Conservation (phyloP, 2,888 invertebrate genomes). For the Tipula unca region DNA sequence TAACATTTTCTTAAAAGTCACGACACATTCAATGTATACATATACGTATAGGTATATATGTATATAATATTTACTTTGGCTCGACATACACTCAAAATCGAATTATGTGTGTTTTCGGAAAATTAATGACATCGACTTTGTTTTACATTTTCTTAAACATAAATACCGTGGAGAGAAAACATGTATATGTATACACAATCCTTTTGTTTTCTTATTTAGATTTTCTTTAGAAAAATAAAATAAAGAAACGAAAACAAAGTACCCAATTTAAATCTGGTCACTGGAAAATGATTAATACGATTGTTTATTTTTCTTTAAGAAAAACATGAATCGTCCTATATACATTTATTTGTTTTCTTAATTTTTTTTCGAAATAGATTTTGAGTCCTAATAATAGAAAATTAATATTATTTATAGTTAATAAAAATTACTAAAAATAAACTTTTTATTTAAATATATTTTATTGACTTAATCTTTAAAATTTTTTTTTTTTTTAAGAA, state of each 20-base stretch:
- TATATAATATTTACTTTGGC: not conserved
- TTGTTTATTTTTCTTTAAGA: not conserved
- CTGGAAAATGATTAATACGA: slow-evolving; percentile 8
- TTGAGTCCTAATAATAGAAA: not conserved
- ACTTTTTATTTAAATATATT: not conserved
- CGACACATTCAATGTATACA: not conserved
- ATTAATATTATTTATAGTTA: not conserved
- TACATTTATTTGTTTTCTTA: not conserved
- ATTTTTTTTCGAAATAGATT: not conserved
- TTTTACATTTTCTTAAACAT: not conserved
- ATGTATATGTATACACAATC: not conserved
- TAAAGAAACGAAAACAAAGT: slow-evolving; percentile 16
- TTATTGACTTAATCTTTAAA: not conserved
- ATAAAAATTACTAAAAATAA: slow-evolving; percentile 8
- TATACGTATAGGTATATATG: not conserved
- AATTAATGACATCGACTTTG: not conserved
- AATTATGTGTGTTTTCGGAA: not conserved
- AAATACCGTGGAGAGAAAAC: not conserved
- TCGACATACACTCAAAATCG: not conserved
- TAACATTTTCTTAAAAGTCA: not conserved
- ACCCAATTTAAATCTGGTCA: not conserved
- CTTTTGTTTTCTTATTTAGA: slow-evolving; percentile 19
- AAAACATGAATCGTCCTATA: not conserved
- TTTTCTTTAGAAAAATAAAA: slow-evolving; percentile 15
- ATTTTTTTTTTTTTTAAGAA: not conserved